phyloP scores from a whole-genome alignment of 1,140 invertebrate genomes.

The Heliconius congener region DNA sequence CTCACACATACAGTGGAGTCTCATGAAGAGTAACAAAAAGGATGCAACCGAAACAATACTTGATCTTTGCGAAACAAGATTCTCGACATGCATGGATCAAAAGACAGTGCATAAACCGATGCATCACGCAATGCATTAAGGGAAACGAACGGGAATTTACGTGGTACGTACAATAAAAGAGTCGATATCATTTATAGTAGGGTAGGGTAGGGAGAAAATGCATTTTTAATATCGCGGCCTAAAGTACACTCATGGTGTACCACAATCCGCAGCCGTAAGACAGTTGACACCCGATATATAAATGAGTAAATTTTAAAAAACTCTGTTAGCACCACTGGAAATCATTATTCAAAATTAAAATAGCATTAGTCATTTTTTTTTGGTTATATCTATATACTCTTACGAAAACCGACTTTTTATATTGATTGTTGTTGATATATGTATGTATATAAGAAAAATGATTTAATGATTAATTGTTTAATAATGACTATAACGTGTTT shows the following conservation, averaged over 20 bases:
- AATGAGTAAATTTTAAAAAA: not conserved
- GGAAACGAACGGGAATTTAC: conserved; percentile 6
- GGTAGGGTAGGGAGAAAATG: not conserved
- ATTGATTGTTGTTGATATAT: not conserved
- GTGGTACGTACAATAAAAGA: not conserved
- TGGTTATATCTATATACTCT: not conserved
- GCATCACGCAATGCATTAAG: conserved; percentile 7
- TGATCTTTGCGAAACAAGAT: conserved; percentile 2
- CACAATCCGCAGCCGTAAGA: not conserved
- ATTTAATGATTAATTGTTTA: too few relatives aligned
- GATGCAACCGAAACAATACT: conserved; percentile 1
- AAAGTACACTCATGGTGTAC: conserved; percentile 1
- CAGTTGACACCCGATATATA: not conserved
- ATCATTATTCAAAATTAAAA: not conserved
- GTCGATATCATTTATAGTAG: not conserved
- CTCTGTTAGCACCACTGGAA: not conserved
- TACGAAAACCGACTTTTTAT: not conserved
- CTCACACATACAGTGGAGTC: not conserved
- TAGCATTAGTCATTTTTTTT: not conserved
- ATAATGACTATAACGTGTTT: too few relatives aligned
- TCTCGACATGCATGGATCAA: not conserved
- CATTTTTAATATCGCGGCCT: not conserved
- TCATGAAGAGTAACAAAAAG: not conserved
- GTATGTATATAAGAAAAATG: too few relatives aligned
- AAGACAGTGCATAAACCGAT: not conserved